Evolutionary conservation across 1,140 invertebrate species (phyloP).

Genomic region (Babylonia areolata): DNA sequence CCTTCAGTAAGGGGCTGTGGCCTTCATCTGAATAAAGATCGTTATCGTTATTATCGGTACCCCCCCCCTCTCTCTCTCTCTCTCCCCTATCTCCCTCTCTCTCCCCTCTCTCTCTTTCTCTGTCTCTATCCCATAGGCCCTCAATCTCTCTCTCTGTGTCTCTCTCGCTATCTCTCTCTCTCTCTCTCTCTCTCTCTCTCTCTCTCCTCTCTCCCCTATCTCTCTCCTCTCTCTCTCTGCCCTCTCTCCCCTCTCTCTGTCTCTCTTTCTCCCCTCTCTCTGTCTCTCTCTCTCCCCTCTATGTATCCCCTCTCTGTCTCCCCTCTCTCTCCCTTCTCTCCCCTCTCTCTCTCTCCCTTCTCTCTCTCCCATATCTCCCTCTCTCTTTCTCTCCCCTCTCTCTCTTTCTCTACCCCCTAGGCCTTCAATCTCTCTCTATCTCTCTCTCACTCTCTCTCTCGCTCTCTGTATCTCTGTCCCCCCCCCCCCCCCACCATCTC

Average conservation of each 20-base stretch:
- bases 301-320: not conserved
- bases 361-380: too few species aligned
- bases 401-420: not conserved
- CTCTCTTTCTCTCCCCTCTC: constrained; percentile 4
- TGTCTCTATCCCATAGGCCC: not conserved
- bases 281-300: not conserved
- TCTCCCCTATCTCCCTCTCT: not conserved
- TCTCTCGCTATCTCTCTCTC: not conserved
- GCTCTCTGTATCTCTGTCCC: too few species aligned
- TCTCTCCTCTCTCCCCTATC: not conserved
- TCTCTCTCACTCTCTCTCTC: too few species aligned
- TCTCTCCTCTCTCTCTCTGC: not conserved
- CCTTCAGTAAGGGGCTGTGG: too few species aligned
- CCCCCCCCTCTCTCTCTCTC: constrained; percentile 18
- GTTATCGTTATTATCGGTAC: not conserved
- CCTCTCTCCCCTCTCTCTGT: not conserved
- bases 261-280: not conserved
- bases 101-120: not conserved
- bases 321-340: not conserved
- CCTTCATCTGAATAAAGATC: too few species aligned
- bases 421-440: too few species aligned
- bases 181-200: not conserved
- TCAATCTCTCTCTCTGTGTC: not conserved
- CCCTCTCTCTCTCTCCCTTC: not conserved
- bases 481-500: too few species aligned